Evolutionary conservation across 2,113 vertebrate species (phyloP).

Genomic region (Raja brachyura): DNA sequence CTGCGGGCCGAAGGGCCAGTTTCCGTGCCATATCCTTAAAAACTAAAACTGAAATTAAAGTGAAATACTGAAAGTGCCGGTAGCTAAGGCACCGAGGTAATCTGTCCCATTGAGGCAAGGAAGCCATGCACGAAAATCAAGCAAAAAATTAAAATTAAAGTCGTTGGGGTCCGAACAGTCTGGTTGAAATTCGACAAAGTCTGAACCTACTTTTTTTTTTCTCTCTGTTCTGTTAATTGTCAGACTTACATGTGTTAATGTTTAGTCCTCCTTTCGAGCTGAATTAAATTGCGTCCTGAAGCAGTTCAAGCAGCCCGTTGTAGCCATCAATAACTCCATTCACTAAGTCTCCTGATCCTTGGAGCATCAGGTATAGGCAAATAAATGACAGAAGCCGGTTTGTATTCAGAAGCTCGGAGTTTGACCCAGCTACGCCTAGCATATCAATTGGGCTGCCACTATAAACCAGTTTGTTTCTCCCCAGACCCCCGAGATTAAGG

Average conservation of each 20-base stretch:
- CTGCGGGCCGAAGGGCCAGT: too few species aligned
- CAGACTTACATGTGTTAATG: conserved; percentile 34
- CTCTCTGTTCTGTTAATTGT: conserved; percentile 25
- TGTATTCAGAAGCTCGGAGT: conserved; percentile 27
- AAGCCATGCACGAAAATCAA: neutral
- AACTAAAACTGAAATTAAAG: too few species aligned
- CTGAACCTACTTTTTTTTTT: neutral
- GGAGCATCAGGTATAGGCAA: conserved; percentile 34
- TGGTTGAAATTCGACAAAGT: neutral
- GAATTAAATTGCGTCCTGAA: conserved; percentile 23
- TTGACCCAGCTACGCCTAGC: conserved; percentile 13
- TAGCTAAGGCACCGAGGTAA: neutral
- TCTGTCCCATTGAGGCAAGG: neutral
- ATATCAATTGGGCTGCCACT: neutral
- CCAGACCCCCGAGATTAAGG: conserved; percentile 1
- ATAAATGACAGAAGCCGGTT: conserved; percentile 28
- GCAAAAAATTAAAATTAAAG: neutral
- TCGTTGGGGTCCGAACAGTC: neutral
- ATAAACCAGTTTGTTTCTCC: neutral
- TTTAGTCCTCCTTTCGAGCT: conserved; percentile 19
- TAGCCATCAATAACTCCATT: conserved; percentile 32
- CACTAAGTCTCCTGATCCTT: conserved; percentile 21
- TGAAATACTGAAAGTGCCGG: too few species aligned
- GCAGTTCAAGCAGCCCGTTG: conserved; percentile 20
- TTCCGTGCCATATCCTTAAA: too few species aligned